A percentile compares a stretch with the other conserved stretches of the same genome.
These are phyloP conservation scores for Tipula helvola DNA, from an alignment of 2,888 invertebrate genomes.

Conservation along the genomic window DNA sequence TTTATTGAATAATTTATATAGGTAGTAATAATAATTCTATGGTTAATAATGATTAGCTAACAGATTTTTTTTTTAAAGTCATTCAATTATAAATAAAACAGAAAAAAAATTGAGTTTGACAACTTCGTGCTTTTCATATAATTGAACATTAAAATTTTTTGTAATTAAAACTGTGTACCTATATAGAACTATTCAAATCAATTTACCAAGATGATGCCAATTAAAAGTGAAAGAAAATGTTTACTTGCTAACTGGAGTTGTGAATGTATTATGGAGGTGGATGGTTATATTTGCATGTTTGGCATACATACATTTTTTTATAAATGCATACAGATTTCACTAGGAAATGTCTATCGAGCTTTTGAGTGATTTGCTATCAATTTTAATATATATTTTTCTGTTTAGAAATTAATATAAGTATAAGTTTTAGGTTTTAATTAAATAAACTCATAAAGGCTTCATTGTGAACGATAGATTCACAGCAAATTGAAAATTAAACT, in stretches of 20 bases:
- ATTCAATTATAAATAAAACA: background rate
- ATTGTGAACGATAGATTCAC: no score
- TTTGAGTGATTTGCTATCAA: no score
- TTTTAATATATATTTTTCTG: no score
- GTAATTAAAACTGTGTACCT: background rate
- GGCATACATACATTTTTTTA: no score
- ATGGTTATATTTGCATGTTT: background rate
- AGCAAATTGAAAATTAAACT: no score
- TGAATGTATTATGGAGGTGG: background rate
- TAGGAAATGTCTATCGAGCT: no score
- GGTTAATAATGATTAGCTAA: background rate
- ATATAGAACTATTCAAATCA: background rate
- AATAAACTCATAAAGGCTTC: no score
- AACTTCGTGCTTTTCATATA: background rate
- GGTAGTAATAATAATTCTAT: background rate
- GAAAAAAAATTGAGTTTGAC: background rate
- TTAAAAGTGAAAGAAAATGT: background rate
- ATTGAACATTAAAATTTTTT: background rate
- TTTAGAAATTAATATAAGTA: no score
- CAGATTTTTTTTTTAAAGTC: background rate
- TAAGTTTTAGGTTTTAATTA: no score
- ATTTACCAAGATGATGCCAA: background rate
- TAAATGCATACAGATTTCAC: no score
- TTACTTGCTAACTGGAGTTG: background rate
- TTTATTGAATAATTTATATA: background rate